Evolutionary conservation across 2,797 vertebrate genomes (phyloP).

Genomic region (Carapus acus): DNA sequence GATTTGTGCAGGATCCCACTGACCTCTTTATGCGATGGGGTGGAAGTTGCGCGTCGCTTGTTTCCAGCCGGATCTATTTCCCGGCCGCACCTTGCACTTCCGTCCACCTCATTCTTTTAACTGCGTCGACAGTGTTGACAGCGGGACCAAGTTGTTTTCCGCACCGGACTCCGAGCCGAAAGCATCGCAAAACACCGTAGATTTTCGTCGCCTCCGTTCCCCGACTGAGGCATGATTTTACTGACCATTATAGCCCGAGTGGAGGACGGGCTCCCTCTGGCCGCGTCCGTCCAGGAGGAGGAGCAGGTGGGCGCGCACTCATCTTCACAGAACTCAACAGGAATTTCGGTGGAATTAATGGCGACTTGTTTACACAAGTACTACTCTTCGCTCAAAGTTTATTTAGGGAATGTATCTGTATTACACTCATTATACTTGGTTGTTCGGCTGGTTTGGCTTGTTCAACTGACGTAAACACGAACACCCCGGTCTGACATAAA

Average conservation of each 20-base stretch:
- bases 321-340: neutral
- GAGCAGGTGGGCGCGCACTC: slow-evolving; percentile 75
- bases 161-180: too few species aligned
- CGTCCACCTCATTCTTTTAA: slow-evolving; percentile 50
- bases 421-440: neutral
- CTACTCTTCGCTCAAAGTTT: neutral
- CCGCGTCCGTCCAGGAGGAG: slow-evolving; percentile 89
- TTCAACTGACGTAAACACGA: too few species aligned
- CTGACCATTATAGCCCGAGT: slow-evolving; percentile 85
- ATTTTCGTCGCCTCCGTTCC: too few species aligned
- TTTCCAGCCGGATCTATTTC: slow-evolving; percentile 47
- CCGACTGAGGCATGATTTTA: slow-evolving; percentile 73
- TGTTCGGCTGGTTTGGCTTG: neutral
- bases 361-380: neutral
- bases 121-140: slow-evolving; percentile 42
- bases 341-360: neutral
- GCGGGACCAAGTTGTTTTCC: slow-evolving; percentile 12
- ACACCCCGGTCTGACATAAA: too few species aligned
- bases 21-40: slow-evolving; percentile 11
- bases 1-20: neutral
- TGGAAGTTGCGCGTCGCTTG: slow-evolving; percentile 5
- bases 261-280: slow-evolving; percentile 82
- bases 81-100: slow-evolving; percentile 46
- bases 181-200: slow-evolving; percentile 4
- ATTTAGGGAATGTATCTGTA: neutral